Conservation (phyloP, 2,797 vertebrate species). For the Rhodeus uyekii region DNA sequence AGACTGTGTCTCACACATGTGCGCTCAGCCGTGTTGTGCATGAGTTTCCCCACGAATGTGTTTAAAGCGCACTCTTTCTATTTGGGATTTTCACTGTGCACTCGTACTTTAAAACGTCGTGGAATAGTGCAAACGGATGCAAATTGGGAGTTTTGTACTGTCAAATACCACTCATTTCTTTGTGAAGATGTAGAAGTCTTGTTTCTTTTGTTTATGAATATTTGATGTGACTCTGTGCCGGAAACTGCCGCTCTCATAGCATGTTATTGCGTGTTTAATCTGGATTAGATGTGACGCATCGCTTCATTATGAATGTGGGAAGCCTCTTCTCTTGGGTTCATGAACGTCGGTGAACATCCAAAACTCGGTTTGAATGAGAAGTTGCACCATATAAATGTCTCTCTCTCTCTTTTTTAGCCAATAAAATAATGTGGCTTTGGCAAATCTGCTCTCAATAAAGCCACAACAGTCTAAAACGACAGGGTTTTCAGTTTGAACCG, state of each 20-base stretch:
- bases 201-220: neutral
- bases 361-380: neutral
- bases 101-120: neutral
- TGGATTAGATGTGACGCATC: neutral
- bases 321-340: neutral
- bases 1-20: neutral
- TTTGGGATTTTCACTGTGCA: neutral
- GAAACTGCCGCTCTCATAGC: neutral
- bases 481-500: too few species aligned
- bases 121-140: neutral
- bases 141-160: neutral
- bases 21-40: neutral
- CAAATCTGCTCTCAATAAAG: too few species aligned
- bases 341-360: neutral
- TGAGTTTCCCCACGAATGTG: too few species aligned
- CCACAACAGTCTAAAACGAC: too few species aligned
- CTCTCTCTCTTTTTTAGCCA: too few species aligned
- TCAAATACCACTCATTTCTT: neutral
- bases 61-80: neutral
- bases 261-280: neutral
- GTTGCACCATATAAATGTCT: neutral
- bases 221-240: neutral
- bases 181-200: too few species aligned
- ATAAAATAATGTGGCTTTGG: too few species aligned
- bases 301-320: slow-evolving; percentile 8